Evolutionary conservation across 1,140 invertebrate species (phyloP), one percentile per base, ranked within the genome.

Genomic region (Drosophila arawakana): DNA sequence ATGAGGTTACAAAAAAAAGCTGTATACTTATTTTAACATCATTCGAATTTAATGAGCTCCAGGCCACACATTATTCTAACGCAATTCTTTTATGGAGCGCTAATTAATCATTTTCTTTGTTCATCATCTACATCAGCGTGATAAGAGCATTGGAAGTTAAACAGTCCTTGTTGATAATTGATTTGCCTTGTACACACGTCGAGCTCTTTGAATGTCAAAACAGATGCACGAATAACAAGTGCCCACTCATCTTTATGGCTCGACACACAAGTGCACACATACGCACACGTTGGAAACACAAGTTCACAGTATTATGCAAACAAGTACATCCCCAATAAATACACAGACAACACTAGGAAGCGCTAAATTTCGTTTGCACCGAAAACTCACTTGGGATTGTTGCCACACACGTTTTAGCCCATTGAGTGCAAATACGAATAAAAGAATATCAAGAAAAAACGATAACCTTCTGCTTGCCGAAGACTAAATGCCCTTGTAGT

Each of bases 181-280:
- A 73, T 62, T 77, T 80, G 73, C 55, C 60, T 61, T 73, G 57
- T 66, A 60, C 43, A 58, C 55, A 65, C 50, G 59, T 60, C 70
- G 61, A 34, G 46, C 57, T 43, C 70, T 46, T 67, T 46, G 54
- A 59, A 57, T 43, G 59, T 55, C 67, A 63, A 76, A 76, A 60
- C 73, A 60, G 68, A 58, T 60, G 60, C 81, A 80, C 81, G 78
- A 74, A 74, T 77, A 59, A 63, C 81, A 74, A 84, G 81, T 80
- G 78, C 73, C 77, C 81, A 84, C 79, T 83, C 81, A 80, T 84
- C 77, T 76, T 77, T 84, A 80, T 84, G 76, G 68, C 77, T 77
- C 25, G 50, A 61, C 68, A 73, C 58, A 81, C 60, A 54, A 39
- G 62, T 46, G 11, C 52, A 2, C 13, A 9, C 30, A 34, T 9